Base-by-base conservation (phyloP, 2,797 vertebrate species). In the Miichthys miiuy region DNA sequence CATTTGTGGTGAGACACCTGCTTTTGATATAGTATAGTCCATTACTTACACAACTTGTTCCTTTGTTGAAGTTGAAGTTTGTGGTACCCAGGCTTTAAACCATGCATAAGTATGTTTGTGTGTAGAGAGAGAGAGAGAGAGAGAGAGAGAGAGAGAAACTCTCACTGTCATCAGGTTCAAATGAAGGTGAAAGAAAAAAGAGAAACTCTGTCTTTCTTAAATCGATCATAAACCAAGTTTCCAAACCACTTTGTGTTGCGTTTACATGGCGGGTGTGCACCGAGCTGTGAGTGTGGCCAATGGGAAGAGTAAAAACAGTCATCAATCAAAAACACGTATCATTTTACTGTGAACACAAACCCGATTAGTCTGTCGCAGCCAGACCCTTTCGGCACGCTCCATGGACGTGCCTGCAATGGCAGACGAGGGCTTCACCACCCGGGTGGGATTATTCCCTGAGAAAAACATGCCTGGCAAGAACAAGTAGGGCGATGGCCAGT, bases 271-370 rank as follows among this genome's bases (percentile, higher is more conserved):
- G 25, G 62, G 55, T 30, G 62, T 27, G 4, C 11, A 0, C 0
- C 1, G 44, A 38, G 73, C 51, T n/a, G 63, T 2, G 51, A 38
- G 34, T 11, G 17, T 18, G 63, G 48, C 68, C 4, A 7, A 1
- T 8, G 51, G 20, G 68, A 54, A 2, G 64, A 69, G 68, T 67
- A 18, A 80, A 80, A 86, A 83, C 80, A 82, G 54, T 77, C 69
- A 82, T 82, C 72, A 73, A 78, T 87, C 78, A 83, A 61, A 87
- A 72, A 47, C 51, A 14, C 4, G 13, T 52, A 38, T 83, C 74
- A 3, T 14, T 76, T 81, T 81, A 79, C 81, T 79, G 72, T 44
- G 78, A 83, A 83, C 72, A 81, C 81, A 87, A 25, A 55, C 57
- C 47, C 75, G 67, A 75, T 72, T 58, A 78, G 56, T 54, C n/a